Evolutionary conservation across 2,888 invertebrate species (phyloP), one percentile per base, ranked within the genome.

Genomic region (Aromia moschata): DNA sequence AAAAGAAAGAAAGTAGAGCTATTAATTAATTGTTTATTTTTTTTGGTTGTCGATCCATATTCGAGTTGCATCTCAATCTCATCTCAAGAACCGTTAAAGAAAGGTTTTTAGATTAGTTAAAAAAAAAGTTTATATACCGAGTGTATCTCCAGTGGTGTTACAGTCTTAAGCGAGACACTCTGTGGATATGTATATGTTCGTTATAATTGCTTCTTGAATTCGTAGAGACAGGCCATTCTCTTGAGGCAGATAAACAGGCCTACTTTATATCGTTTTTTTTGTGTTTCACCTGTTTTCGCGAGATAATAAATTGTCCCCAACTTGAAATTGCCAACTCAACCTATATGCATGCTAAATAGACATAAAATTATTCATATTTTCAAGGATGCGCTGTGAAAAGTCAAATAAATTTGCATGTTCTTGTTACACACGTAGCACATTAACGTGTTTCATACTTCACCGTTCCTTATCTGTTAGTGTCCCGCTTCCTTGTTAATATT

Each of bases 401-500:
- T 47, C 12, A 36, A 1, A 9, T 12, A 36, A 36, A 47, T 47
- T 25, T 49, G 15, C 38, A 38, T 38, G 25, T 37, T 38, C 25
- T 37, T 2, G 38, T 37, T 49, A 47, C 47, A 12, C 46, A 25
- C 4, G 3, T 9, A 30, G 20, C 17, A 16, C 25, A 25, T 38
- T 20, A 25, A 18, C 38, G 14, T 33, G 33, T 11, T 33, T n/a
- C 38, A 49, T 49, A 49, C 30, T 38, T 49, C 10, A 49, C 18
- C 20, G 17, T 47, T 12, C 14, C 37, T 38, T 38, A 37, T 49
- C 38, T 25, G 3, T 36, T n/a, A n/a, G 10, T 25, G 49, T 49
- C n/a, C n/a, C 11, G 36, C 47, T 47, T 47, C 47, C 47, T 47
- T 47, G 47, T 47, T 47, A 47, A 49, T 38, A 49, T 25, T 49